phyloP scores from a whole-genome alignment of 2,797 vertebrate species.

The Hydrocynus forskahlii region DNA sequence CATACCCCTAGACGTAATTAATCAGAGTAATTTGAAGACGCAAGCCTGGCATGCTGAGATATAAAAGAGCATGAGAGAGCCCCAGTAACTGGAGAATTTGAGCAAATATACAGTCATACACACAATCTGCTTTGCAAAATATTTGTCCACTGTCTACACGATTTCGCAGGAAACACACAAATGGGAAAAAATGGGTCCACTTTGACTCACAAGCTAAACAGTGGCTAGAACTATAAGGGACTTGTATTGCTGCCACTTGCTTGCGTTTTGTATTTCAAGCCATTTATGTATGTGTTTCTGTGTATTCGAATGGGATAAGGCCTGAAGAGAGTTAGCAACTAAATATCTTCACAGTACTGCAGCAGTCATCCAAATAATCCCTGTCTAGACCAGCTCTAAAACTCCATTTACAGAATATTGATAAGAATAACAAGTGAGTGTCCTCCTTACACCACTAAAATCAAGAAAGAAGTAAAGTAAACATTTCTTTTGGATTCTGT shows the following conservation, averaged over 20 bases:
- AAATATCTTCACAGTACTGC: slow-evolving; percentile 24
- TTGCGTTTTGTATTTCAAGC: not conserved
- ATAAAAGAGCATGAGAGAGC: slow-evolving; percentile 62
- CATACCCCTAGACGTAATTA: slow-evolving; percentile 74
- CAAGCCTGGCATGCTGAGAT: slow-evolving; percentile 11
- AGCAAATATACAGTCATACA: slow-evolving; percentile 71
- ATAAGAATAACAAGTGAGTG: slow-evolving; percentile 66
- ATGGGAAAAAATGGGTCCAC: slow-evolving; percentile 20
- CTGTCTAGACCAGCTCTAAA: slow-evolving; percentile 61
- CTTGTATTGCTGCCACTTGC: not conserved
- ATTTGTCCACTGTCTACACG: slow-evolving; percentile 61
- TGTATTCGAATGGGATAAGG: slow-evolving; percentile 18
- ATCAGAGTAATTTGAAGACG: slow-evolving; percentile 63
- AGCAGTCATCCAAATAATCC: slow-evolving; percentile 40
- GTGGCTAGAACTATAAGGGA: not conserved
- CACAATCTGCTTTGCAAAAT: slow-evolving; percentile 50
- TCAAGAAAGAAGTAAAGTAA: slow-evolving; percentile 65
- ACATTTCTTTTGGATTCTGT: slow-evolving; percentile 73
- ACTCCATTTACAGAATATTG: slow-evolving; percentile 64
- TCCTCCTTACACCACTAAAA: slow-evolving; percentile 51
- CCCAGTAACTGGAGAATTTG: slow-evolving; percentile 65
- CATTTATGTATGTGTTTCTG: not conserved
- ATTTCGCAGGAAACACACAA: slow-evolving; percentile 50
- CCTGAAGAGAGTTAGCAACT: slow-evolving; percentile 12
- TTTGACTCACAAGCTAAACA: slow-evolving; percentile 38